Conservation (phyloP, 2,888 invertebrate genomes). For the Thecophora atra region DNA sequence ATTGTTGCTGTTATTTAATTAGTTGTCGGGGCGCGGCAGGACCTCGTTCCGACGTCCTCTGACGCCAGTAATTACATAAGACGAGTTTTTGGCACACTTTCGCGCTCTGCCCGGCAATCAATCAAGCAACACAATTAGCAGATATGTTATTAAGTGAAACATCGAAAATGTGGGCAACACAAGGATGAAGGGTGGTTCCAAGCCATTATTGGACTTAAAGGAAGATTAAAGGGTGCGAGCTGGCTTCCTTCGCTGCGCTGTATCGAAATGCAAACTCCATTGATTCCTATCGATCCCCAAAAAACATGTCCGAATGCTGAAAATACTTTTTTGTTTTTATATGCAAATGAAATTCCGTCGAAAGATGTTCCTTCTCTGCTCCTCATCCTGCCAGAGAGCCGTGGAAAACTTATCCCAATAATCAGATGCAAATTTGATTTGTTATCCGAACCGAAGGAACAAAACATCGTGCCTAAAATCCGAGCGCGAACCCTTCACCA, state of each 20-base stretch:
- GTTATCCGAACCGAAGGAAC: conserved; percentile 46
- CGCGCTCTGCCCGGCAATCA: conserved; percentile 31
- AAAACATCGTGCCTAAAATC: conserved; percentile 1
- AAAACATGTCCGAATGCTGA: background rate
- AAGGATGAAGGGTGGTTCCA: background rate
- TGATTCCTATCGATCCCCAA: conserved; percentile 12
- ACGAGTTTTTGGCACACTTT: background rate
- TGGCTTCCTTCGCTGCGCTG: background rate
- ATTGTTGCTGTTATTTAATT: conserved; percentile 41
- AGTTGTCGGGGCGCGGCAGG: conserved; percentile 19
- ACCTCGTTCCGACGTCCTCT: background rate
- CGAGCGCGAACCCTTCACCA: conserved; percentile 6
- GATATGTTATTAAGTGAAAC: background rate
- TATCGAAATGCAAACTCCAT: conserved; percentile 18
- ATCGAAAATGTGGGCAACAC: background rate
- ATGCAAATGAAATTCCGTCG: conserved; percentile 25
- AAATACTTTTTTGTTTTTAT: background rate
- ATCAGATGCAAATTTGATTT: conserved; percentile 65
- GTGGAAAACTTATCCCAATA: conserved; percentile 37
- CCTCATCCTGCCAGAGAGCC: background rate
- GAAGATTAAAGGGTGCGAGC: background rate
- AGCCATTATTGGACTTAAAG: background rate
- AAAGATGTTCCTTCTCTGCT: conserved; percentile 3
- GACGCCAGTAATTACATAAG: conserved; percentile 10
- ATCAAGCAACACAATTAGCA: conserved; percentile 33